Evolutionary conservation across 1,140 invertebrate species (phyloP).

Genomic region (Trachymyrmex septentrionalis): DNA sequence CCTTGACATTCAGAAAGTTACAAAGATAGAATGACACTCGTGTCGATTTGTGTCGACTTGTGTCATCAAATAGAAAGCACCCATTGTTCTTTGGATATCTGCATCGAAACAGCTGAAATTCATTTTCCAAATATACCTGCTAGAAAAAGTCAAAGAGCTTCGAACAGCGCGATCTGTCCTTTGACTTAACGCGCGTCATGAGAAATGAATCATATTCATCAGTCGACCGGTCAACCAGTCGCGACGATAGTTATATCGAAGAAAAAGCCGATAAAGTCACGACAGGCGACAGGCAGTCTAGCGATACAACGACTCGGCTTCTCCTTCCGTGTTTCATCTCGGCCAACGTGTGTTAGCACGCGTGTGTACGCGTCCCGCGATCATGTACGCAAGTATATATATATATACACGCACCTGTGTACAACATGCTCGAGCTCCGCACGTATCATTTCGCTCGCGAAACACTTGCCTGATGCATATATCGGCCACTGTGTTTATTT

Average conservation of each 20-base stretch:
- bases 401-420: slow-evolving; percentile 34
- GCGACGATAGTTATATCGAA: slow-evolving; percentile 32
- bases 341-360: background rate
- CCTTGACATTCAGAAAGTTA: too few species aligned
- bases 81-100: too few species aligned
- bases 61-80: too few species aligned
- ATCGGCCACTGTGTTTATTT: slow-evolving; percentile 35
- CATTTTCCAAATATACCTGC: background rate
- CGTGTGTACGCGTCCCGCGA: background rate
- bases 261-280: slow-evolving; percentile 60
- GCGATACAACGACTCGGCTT: slow-evolving; percentile 31
- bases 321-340: slow-evolving; percentile 43
- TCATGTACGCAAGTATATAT: background rate
- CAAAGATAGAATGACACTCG: too few species aligned
- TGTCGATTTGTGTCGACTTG: too few species aligned
- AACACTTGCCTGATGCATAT: slow-evolving; percentile 12
- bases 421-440: background rate
- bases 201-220: slow-evolving; percentile 57
- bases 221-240: background rate
- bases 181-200: slow-evolving; percentile 23
- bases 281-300: slow-evolving; percentile 51
- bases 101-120: background rate
- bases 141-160: background rate
- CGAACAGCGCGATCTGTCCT: background rate
- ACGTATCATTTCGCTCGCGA: background rate